Conservation (phyloP, 2,113 vertebrate species). For the Leucoraja erinaceus region DNA sequence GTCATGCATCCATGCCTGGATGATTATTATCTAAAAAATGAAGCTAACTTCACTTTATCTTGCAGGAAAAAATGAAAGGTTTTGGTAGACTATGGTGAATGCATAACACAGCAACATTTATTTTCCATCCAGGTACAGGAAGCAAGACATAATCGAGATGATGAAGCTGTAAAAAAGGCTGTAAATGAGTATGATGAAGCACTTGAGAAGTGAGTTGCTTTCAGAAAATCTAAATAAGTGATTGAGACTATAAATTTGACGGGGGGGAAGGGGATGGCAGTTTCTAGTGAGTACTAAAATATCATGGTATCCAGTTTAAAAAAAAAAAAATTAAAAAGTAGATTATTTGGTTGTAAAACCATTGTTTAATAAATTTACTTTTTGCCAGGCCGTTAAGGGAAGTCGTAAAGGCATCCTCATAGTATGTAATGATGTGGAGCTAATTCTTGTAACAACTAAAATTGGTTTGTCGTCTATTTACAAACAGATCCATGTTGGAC, state of each 20-base stretch:
- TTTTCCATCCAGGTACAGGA: constrained; percentile 63
- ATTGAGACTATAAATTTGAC: too few relatives aligned
- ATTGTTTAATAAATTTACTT: too few relatives aligned
- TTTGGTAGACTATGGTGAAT: not conserved
- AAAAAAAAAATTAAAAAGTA: too few relatives aligned
- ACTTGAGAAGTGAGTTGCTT: constrained; percentile 67
- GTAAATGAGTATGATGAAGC: constrained; percentile 77
- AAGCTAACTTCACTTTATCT: not conserved
- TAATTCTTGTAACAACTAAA: not conserved
- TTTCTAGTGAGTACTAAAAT: too few relatives aligned
- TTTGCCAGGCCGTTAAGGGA: too few relatives aligned
- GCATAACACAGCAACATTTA: not conserved
- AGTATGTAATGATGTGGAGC: too few relatives aligned
- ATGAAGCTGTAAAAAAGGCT: constrained; percentile 70
- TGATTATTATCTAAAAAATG: too few relatives aligned
- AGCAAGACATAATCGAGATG: constrained; percentile 66
- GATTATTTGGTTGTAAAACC: too few relatives aligned
- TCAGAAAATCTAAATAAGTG: not conserved
- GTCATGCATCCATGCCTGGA: too few relatives aligned
- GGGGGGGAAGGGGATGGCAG: too few relatives aligned
- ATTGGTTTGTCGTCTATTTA: not conserved
- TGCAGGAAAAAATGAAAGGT: not conserved
- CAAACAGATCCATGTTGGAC: not conserved
- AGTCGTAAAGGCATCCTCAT: too few relatives aligned
- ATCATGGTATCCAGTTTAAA: too few relatives aligned